A percentile compares a stretch with the other conserved stretches of the same genome.
Conservation (phyloP, 2,888 invertebrate species). For the Eupithecia insigniata region DNA sequence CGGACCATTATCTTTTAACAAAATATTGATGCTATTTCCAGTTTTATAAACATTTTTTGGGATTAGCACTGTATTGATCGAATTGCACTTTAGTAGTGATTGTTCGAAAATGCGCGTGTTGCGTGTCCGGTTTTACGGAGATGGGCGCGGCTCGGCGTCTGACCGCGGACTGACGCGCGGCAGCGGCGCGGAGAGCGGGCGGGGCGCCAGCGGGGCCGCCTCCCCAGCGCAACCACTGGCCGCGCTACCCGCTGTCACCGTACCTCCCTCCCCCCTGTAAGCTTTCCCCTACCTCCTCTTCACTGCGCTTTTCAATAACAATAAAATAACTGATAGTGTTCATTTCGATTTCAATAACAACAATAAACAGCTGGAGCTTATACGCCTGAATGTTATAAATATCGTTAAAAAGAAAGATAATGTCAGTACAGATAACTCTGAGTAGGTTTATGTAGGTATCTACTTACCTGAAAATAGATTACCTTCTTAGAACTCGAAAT, state of each 20-base stretch:
- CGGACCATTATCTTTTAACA: slow-evolving; percentile 59
- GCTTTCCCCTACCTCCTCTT: slow-evolving; percentile 48
- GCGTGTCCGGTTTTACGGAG: slow-evolving; percentile 47
- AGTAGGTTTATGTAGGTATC: too few species aligned
- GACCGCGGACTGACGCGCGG: slow-evolving; percentile 77
- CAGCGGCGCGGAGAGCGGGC: slow-evolving; percentile 61
- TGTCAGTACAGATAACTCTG: neutral
- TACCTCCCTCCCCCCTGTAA: slow-evolving; percentile 53
- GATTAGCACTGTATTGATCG: neutral
- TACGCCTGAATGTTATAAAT: neutral
- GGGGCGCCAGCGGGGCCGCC: slow-evolving; percentile 60
- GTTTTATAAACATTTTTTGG: neutral
- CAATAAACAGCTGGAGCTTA: neutral
- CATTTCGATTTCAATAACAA: slow-evolving; percentile 54
- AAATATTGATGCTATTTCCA: neutral
- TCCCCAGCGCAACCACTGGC: slow-evolving; percentile 70
- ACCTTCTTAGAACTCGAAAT: too few species aligned
- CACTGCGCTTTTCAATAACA: slow-evolving; percentile 71
- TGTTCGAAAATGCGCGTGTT: slow-evolving; percentile 51
- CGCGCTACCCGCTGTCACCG: slow-evolving; percentile 75
- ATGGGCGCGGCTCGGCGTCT: slow-evolving; percentile 66
- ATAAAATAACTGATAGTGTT: slow-evolving; percentile 59
- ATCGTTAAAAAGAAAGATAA: neutral
- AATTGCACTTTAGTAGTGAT: slow-evolving; percentile 45
- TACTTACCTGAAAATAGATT: too few species aligned